These are phyloP conservation scores for Numenius phaeopus DNA, from an alignment of 2,797 vertebrate species.

Conservation along the genomic window DNA sequence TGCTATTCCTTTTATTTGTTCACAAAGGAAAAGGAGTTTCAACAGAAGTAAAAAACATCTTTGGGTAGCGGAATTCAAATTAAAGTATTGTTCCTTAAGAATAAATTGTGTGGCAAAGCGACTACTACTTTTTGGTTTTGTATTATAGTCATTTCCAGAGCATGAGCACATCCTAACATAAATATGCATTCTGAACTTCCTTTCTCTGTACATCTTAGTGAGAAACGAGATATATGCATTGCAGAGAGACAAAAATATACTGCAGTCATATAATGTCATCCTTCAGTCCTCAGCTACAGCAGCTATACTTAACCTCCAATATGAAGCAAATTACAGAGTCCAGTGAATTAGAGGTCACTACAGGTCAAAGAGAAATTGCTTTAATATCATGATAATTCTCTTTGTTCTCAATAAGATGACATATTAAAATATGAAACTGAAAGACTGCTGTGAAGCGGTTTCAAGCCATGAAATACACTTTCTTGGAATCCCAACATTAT, in stretches of 20 bases:
- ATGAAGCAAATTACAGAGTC: conserved; percentile 38
- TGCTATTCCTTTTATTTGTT: neutral
- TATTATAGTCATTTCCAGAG: neutral
- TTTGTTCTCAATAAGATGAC: conserved; percentile 39
- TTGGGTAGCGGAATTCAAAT: neutral
- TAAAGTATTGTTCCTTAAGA: neutral
- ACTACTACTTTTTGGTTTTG: neutral
- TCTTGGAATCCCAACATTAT: neutral
- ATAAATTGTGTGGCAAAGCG: neutral
- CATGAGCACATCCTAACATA: neutral
- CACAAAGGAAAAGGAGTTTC: neutral
- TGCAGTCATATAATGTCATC: neutral
- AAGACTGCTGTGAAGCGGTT: conserved; percentile 19
- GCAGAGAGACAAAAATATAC: neutral
- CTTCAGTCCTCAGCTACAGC: neutral
- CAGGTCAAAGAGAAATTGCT: conserved; percentile 49
- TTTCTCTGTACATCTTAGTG: neutral
- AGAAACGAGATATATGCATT: neutral
- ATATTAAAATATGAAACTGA: conserved; percentile 17
- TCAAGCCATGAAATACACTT: neutral
- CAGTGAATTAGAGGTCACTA: conserved; percentile 39
- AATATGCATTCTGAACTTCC: neutral
- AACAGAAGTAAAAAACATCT: neutral
- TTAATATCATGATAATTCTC: conserved; percentile 30
- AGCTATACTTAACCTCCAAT: neutral